Conservation (phyloP, 2,113 vertebrate species). For the Bufo gargarizans region DNA sequence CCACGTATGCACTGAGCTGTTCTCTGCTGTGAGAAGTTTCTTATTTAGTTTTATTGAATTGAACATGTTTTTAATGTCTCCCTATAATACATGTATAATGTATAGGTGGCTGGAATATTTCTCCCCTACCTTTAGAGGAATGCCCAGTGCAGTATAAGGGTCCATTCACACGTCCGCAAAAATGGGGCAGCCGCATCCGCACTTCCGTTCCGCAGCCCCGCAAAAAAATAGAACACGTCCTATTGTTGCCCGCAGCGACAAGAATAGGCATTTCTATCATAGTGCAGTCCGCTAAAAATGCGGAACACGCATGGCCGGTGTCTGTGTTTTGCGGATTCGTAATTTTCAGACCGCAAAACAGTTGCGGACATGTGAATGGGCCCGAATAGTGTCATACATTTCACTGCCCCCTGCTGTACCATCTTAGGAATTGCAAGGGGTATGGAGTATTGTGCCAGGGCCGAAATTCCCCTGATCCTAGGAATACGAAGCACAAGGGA, state of each 20-base stretch:
- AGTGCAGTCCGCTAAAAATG: too few species aligned
- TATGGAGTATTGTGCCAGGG: background rate
- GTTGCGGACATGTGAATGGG: too few species aligned
- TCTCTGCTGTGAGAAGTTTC: background rate
- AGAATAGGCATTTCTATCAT: too few species aligned
- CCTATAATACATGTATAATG: background rate
- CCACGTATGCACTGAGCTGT: background rate
- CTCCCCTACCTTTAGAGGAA: background rate
- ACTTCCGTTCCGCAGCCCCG: too few species aligned
- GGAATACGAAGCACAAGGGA: background rate
- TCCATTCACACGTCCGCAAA: too few species aligned
- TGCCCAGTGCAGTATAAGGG: too few species aligned
- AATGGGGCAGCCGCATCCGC: too few species aligned
- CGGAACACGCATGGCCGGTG: too few species aligned
- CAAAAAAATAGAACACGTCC: too few species aligned
- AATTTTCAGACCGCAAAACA: too few species aligned
- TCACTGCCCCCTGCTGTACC: slow-evolving; percentile 4
- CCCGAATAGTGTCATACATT: slow-evolving; percentile 21
- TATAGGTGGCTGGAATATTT: background rate
- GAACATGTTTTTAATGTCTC: slow-evolving; percentile 9
- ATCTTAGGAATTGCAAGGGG: slow-evolving; percentile 21
- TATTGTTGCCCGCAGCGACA: too few species aligned
- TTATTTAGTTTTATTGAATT: background rate
- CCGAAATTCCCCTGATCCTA: background rate
- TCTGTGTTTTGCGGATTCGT: too few species aligned